These are phyloP conservation scores for Triplophysa rosa DNA, from an alignment of 2,113 vertebrate genomes.

Conservation along the genomic window DNA sequence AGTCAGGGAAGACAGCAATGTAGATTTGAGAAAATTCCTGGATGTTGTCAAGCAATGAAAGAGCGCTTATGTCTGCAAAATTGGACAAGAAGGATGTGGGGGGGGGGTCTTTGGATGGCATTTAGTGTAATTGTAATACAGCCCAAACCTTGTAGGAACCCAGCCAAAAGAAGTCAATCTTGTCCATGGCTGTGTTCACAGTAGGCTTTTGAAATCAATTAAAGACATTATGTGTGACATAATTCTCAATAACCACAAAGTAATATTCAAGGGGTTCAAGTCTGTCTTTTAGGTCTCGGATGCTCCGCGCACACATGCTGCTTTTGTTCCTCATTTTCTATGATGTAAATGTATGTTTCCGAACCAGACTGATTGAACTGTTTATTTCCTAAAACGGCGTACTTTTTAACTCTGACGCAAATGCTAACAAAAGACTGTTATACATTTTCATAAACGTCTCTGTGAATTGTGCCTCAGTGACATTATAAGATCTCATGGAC, in stretches of 20 bases:
- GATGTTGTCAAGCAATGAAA: slow-evolving; percentile 9
- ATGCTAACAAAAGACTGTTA: slow-evolving; percentile 29
- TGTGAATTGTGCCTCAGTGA: slow-evolving; percentile 41
- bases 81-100: slow-evolving; percentile 17
- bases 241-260: background rate
- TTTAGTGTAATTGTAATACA: slow-evolving; percentile 19
- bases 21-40: slow-evolving; percentile 16
- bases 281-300: background rate
- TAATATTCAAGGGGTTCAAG: background rate
- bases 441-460: slow-evolving; percentile 45
- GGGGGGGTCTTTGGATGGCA: slow-evolving; percentile 12
- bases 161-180: slow-evolving; percentile 13
- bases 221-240: background rate
- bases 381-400: background rate
- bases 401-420: slow-evolving; percentile 23
- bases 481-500: slow-evolving; percentile 33
- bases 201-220: slow-evolving; percentile 35
- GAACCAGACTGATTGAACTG: background rate
- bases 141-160: slow-evolving; percentile 1
- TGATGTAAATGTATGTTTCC: background rate
- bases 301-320: background rate
- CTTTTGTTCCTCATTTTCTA: slow-evolving; percentile 20
- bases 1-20: slow-evolving; percentile 9
- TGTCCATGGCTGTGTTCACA: slow-evolving; percentile 24
- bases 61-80: slow-evolving; percentile 5